Percentiles rank a stretch among this genome's conserved stretches.
phyloP scores from a whole-genome alignment of 2,797 vertebrate genomes.

The Poeciliopsis gracilis region DNA sequence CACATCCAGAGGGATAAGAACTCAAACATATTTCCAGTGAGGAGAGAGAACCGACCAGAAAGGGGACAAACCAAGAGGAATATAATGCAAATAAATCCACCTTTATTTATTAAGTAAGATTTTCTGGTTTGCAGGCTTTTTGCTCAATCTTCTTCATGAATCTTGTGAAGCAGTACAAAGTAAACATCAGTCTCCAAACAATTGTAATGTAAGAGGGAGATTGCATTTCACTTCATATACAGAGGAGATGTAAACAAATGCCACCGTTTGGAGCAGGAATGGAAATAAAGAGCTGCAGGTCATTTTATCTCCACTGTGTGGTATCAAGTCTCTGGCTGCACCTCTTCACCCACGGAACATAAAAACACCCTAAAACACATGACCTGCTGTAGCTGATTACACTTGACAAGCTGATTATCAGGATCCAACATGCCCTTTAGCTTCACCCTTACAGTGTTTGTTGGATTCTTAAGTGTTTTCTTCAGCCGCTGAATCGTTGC shows the following conservation, averaged over 20 bases:
- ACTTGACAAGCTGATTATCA: conserved; percentile 57
- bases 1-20: too few relatives aligned
- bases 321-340: conserved; percentile 31
- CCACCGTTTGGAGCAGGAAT: neutral
- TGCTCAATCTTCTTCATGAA: neutral
- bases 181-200: neutral
- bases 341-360: conserved; percentile 23
- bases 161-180: neutral
- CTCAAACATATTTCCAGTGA: neutral
- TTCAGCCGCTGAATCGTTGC: neutral
- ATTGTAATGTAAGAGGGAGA: neutral
- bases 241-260: conserved; percentile 19
- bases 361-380: conserved; percentile 37
- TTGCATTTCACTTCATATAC: neutral
- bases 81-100: neutral
- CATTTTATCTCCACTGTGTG: conserved; percentile 33
- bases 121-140: neutral
- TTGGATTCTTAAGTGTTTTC: neutral
- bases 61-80: neutral
- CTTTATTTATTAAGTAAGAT: too few relatives aligned
- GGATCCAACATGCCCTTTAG: conserved; percentile 35
- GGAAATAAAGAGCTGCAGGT: conserved; percentile 39
- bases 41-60: neutral
- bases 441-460: conserved; percentile 4
- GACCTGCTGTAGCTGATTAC: conserved; percentile 46